Conservation (phyloP, 1,140 invertebrate species). For the Steinernema khuongi region DNA sequence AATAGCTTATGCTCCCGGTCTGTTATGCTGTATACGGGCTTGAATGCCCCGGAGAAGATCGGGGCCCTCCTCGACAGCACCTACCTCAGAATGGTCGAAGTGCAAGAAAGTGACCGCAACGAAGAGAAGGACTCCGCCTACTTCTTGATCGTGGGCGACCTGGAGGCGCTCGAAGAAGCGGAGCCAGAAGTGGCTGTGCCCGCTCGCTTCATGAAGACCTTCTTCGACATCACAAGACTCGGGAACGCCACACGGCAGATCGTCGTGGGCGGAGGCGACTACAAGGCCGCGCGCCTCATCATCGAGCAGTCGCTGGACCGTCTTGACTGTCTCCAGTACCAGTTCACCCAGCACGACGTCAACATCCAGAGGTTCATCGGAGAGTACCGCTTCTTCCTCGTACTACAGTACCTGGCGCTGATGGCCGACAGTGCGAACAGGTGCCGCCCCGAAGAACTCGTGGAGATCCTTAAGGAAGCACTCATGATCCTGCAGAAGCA, state of each 20-base stretch:
- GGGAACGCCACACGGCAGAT: neutral
- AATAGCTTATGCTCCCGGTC: neutral
- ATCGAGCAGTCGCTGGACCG: neutral
- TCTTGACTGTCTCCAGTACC: neutral
- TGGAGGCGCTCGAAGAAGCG: neutral
- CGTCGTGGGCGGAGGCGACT: neutral
- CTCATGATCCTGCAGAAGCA: too few species aligned
- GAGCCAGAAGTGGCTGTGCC: neutral
- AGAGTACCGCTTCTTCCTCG: neutral
- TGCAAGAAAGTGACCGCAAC: neutral
- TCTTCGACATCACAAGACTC: neutral
- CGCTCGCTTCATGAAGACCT: neutral
- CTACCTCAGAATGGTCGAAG: neutral
- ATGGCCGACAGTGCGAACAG: neutral
- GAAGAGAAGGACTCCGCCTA: neutral
- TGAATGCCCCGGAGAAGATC: neutral
- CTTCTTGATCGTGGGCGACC: neutral
- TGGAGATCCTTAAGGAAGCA: too few species aligned
- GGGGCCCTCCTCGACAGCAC: neutral
- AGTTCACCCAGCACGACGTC: neutral
- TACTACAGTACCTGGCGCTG: neutral
- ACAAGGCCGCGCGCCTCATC: neutral
- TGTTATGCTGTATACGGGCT: neutral
- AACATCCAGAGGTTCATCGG: neutral
- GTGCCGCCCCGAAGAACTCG: too few species aligned